Evolutionary conservation across 2,113 vertebrate genomes (phyloP).

Genomic region (Salvelinus fontinalis): DNA sequence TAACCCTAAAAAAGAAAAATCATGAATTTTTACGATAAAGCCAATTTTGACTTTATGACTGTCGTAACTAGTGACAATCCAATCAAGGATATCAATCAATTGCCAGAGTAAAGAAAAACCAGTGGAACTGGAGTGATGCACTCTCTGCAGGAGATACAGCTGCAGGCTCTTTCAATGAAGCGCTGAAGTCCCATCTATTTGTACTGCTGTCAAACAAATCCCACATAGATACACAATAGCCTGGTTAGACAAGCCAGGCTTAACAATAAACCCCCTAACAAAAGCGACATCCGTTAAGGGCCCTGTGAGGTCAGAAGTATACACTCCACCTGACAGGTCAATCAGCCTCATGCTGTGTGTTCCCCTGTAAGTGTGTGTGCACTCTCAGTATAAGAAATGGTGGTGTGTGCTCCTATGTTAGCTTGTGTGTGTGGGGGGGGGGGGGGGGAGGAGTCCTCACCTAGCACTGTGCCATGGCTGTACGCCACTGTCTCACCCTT

Average conservation of each 20-base stretch:
- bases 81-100: slow-evolving; percentile 17
- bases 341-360: background rate
- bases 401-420: no score
- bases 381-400: background rate
- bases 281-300: slow-evolving; percentile 27
- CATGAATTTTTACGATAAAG: no score
- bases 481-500: slow-evolving; percentile 83
- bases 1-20: no score
- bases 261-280: slow-evolving; percentile 19
- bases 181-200: slow-evolving; percentile 10
- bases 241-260: slow-evolving; percentile 22
- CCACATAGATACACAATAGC: slow-evolving; percentile 29
- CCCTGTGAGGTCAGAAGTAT: slow-evolving; percentile 15
- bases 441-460: slow-evolving; percentile 60
- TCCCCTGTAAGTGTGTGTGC: background rate
- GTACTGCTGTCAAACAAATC: slow-evolving; percentile 54
- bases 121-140: slow-evolving; percentile 16
- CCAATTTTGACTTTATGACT: no score
- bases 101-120: background rate
- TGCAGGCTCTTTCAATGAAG: slow-evolving; percentile 38
- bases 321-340: slow-evolving; percentile 4
- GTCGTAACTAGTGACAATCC: background rate
- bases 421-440: no score
- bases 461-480: slow-evolving; percentile 77
- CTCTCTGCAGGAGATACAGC: slow-evolving; percentile 29